Conservation (phyloP, 1,140 invertebrate species). For the Apis mellifera region Amel_HAv3.1 CM009941.2:967501-968000, state of each 20-base stretch:
- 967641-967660: no score
- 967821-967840: conserved; percentile 5
- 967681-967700: no score
- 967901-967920: background rate
- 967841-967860: background rate
- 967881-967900: background rate
- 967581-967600: no score
- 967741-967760: no score
- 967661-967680: no score
- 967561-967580: background rate
- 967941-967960: no score
- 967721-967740: no score
- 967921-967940: no score
- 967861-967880: background rate
- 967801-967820: background rate
- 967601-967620: background rate
- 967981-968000: no score
- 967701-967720: no score
- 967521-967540: no score
- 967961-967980: no score
- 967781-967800: background rate
- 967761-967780: background rate
- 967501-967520: background rate
- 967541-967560: background rate
- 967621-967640: background rate